Conservation (phyloP, 2,888 invertebrate genomes). For the Chrysolina haemoptera region DNA sequence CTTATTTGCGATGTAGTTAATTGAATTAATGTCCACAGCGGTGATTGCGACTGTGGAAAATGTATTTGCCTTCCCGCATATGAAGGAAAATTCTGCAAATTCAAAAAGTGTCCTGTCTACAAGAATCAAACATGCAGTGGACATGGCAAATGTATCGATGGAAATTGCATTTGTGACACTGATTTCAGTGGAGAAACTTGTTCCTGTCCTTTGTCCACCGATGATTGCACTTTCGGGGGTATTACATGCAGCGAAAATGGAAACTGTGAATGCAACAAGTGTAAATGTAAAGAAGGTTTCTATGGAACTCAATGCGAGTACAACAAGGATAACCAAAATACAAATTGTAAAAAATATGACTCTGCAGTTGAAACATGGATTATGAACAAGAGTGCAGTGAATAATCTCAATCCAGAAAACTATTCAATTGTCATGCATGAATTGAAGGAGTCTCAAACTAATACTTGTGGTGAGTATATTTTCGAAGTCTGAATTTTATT, state of each 20-base stretch:
- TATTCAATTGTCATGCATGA: background rate
- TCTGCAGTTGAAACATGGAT: conserved; percentile 64
- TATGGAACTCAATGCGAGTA: conserved; percentile 73
- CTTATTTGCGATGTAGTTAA: background rate
- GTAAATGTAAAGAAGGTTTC: conserved; percentile 63
- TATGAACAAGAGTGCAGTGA: conserved; percentile 26
- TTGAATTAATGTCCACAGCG: conserved; percentile 58
- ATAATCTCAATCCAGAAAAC: background rate
- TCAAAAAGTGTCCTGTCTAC: conserved; percentile 77
- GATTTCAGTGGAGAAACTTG: conserved; percentile 77
- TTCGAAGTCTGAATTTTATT: no score
- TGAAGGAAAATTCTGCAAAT: conserved; percentile 81
- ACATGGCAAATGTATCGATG: conserved; percentile 71
- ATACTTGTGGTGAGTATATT: conserved; percentile 31
- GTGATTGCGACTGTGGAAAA: conserved; percentile 75
- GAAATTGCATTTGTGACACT: conserved; percentile 75
- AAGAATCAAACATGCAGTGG: conserved; percentile 61
- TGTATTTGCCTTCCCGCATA: conserved; percentile 70
- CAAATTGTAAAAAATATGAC: conserved; percentile 72
- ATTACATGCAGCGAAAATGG: conserved; percentile 82
- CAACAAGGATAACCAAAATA: conserved; percentile 70
- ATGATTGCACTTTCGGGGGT: conserved; percentile 54
- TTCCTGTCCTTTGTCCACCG: conserved; percentile 71
- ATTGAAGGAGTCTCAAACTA: background rate
- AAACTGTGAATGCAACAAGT: conserved; percentile 80